Evolutionary conservation across 2,797 vertebrate species (phyloP).

Genomic region (Phylloscopus collybita): DNA sequence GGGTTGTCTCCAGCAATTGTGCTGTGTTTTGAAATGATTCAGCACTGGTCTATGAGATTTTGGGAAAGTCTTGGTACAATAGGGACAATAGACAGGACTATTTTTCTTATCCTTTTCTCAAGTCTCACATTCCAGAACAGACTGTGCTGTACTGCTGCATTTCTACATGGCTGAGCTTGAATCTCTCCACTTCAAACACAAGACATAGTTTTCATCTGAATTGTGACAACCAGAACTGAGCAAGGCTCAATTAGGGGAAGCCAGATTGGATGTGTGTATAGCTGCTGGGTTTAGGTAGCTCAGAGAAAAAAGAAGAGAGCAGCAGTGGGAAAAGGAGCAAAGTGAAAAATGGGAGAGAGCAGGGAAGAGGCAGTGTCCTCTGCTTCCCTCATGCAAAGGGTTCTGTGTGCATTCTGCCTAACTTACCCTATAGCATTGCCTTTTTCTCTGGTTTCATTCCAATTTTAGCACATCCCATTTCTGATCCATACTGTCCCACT

Average conservation of each 20-base stretch:
- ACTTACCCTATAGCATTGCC: fast-evolving
- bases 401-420: not conserved
- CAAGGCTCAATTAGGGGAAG: not conserved
- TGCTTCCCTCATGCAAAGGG: fast-evolving
- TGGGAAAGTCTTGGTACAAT: not conserved
- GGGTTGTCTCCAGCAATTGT: not conserved
- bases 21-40: not conserved
- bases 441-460: not conserved
- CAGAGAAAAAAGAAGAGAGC: not conserved
- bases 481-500: not conserved
- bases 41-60: not conserved
- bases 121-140: not conserved
- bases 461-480: not conserved
- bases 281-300: not conserved
- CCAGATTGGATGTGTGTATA: not conserved
- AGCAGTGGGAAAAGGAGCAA: not conserved
- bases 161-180: not conserved
- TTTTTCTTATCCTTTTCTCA: not conserved
- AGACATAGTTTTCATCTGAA: not conserved
- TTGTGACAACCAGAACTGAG: not conserved
- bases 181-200: not conserved
- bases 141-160: not conserved
- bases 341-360: not conserved
- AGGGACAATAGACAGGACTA: not conserved
- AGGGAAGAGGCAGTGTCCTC: not conserved